Conservation (phyloP, 2,888 invertebrate species). For the Pseudeuparius sepicola region DNA sequence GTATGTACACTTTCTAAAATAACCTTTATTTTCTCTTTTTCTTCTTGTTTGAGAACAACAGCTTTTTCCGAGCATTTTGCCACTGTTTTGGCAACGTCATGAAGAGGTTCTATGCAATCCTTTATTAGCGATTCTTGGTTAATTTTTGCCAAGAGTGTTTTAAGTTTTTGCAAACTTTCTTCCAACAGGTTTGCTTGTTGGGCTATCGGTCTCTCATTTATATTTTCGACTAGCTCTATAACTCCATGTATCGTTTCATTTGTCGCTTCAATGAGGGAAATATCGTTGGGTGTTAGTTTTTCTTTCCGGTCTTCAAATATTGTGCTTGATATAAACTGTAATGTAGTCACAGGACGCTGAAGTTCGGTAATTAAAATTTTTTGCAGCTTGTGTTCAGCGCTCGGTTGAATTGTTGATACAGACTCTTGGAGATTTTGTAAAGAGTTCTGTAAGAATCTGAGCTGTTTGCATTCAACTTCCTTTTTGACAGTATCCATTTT, state of each 20-base stretch:
- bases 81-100: constrained; percentile 32
- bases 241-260: constrained; percentile 31
- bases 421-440: constrained; percentile 33
- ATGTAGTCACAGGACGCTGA: constrained; percentile 33
- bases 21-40: constrained; percentile 18
- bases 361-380: constrained; percentile 31
- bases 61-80: constrained; percentile 30
- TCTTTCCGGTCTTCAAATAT: constrained; percentile 33
- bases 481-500: constrained; percentile 21
- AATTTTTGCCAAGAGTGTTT: constrained; percentile 31
- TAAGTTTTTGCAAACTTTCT: constrained; percentile 22
- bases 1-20: constrained; percentile 12
- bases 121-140: constrained; percentile 37
- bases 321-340: constrained; percentile 34
- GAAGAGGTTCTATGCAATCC: constrained; percentile 36
- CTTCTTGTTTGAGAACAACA: constrained; percentile 19
- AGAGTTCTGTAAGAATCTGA: constrained; percentile 30
- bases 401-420: constrained; percentile 24
- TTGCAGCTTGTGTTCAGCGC: constrained; percentile 26
- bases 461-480: constrained; percentile 19
- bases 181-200: constrained; percentile 21
- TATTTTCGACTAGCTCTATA: constrained; percentile 26
- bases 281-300: constrained; percentile 31
- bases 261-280: constrained; percentile 31
- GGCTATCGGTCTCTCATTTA: constrained; percentile 16